Base-by-base conservation (phyloP, 30 jellyfish, hydroid and myxozoan genomes). In the Morbakka virulenta region DNA sequence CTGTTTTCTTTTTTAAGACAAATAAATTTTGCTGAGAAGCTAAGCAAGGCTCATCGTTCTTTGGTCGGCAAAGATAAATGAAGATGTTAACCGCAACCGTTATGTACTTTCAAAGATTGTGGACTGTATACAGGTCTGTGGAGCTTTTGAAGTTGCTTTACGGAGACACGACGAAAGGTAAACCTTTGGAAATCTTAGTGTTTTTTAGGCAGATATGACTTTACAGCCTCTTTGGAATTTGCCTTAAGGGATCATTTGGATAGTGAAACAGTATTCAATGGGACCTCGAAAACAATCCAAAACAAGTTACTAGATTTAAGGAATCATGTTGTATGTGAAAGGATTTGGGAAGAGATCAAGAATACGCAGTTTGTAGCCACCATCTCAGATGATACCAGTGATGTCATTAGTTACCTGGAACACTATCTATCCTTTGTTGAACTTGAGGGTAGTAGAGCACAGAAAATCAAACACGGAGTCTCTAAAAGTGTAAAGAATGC, bases 101-200 rank as follows among this genome's bases (percentile, higher is more conserved):
- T 57, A 68, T 61, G 51, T 81, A 13, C 86, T 81, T n/a, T 53
- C 84, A 3, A 52, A 67, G 51, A 69, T 81, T 14, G 70, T 81
- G 17, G 93, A 81, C 32, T 81, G 86, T 52, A 70, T 81, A 4
- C 69, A 81, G 72, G 17, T 70, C 62, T 68, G 80, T 70, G 61
- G 93, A 13, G 82, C 81, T 11, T 70, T 68, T 70, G 80, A 81
- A 69, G 64, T 81, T 21, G 73, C 93, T 17, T 53, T 81, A 36
- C 25, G 93, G 28, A 85, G 93, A 14, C 93, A 81, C 50, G 86
- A 70, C 49, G 86, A 81, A 35, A 29, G 69, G n/a, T n/a, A n/a
- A n/a, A n/a, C n/a, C n/a, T n/a, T n/a, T n/a, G n/a, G n/a, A n/a
- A n/a, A n/a, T n/a, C n/a, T n/a, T 1, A 64, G 57, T 9, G 57